Conservation (phyloP, 2,888 invertebrate genomes). For the Parelbella ahira region DNA sequence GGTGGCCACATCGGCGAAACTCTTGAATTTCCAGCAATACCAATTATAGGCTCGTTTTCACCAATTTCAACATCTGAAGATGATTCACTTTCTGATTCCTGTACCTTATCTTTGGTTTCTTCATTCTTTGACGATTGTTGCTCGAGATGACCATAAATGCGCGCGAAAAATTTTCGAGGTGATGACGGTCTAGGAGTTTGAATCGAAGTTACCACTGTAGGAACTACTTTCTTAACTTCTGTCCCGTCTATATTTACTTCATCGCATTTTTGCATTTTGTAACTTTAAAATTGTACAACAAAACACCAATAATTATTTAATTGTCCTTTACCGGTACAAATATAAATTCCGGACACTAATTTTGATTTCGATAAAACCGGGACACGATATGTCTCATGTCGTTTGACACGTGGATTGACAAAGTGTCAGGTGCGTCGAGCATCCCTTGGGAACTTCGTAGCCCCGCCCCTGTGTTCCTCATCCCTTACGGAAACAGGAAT, state of each 20-base stretch:
- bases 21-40: conserved; percentile 20
- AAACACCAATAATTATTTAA: too few species aligned
- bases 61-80: conserved; percentile 73
- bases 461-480: conserved; percentile 46
- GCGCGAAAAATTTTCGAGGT: conserved; percentile 89
- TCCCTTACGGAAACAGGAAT: conserved; percentile 40
- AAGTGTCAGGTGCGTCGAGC: conserved; percentile 52
- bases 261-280: conserved; percentile 11
- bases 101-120: conserved; percentile 35
- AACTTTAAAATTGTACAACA: too few species aligned
- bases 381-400: conserved; percentile 47
- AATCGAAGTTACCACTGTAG: conserved; percentile 43
- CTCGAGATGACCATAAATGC: conserved; percentile 89
- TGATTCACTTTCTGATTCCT: conserved; percentile 56
- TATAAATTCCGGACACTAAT: too few species aligned
- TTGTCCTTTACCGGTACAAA: too few species aligned
- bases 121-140: conserved; percentile 39
- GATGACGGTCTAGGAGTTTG: conserved; percentile 83
- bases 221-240: conserved; percentile 22
- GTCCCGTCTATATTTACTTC: conserved; percentile 3
- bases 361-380: not conserved
- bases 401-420: conserved; percentile 55
- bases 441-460: conserved; percentile 43
- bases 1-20: conserved; percentile 49
- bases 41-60: conserved; percentile 39